These are phyloP conservation scores for Triplophysa siluroides DNA, from an alignment of 2,113 vertebrate species.

Conservation along the genomic window DNA sequence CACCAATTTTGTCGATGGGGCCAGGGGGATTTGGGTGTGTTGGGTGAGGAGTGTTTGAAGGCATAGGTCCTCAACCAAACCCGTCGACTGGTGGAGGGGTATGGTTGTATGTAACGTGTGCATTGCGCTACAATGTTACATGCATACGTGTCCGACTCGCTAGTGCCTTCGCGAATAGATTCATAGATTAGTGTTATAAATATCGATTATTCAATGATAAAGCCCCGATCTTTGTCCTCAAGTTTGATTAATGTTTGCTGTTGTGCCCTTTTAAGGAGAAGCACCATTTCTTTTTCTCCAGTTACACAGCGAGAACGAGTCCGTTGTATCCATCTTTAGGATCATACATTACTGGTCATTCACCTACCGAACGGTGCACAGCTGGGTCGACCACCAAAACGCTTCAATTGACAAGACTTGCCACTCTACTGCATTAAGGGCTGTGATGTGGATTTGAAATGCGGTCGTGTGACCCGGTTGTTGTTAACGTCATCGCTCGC, in stretches of 20 bases:
- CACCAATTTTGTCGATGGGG: too few species aligned
- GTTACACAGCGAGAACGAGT: too few species aligned
- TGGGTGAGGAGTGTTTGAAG: too few species aligned
- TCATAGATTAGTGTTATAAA: neutral
- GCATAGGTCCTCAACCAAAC: too few species aligned
- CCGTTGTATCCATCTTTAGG: neutral
- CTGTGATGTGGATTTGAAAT: neutral
- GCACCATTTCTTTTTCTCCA: too few species aligned
- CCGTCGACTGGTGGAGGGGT: too few species aligned
- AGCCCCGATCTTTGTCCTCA: neutral
- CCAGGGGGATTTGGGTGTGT: too few species aligned
- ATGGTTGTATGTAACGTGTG: too few species aligned
- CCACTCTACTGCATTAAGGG: neutral
- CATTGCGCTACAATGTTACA: too few species aligned
- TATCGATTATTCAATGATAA: neutral
- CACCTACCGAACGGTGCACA: neutral
- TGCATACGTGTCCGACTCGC: too few species aligned
- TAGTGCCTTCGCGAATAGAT: too few species aligned
- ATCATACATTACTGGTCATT: neutral
- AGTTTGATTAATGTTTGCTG: neutral
- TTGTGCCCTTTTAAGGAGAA: neutral
- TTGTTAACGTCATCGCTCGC: slow-evolving; percentile 16
- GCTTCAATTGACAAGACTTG: slow-evolving; percentile 1
- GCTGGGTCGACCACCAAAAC: neutral
- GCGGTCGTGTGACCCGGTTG: neutral